Percentiles rank a stretch among this genome's conserved stretches.
Conservation (phyloP, 2,113 vertebrate genomes). For the Casuarius casuarius region DNA sequence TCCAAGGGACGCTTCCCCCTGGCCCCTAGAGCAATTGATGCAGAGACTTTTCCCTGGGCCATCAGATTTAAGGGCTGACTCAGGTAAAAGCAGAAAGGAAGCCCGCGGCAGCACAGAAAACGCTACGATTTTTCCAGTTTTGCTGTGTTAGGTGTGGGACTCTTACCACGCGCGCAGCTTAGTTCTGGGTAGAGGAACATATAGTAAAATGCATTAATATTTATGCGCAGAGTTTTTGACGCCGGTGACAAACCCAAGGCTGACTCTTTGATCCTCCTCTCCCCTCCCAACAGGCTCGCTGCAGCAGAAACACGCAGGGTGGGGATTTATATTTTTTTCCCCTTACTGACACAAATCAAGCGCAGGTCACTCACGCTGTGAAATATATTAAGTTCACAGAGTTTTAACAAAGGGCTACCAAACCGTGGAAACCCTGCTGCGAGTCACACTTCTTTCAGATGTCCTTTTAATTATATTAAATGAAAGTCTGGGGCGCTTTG, state of each 20-base stretch:
- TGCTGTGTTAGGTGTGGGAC: not conserved
- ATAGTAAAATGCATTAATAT: not conserved
- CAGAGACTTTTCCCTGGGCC: not conserved
- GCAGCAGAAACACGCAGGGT: slow-evolving; percentile 24
- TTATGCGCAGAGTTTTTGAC: not conserved
- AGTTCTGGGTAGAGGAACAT: not conserved
- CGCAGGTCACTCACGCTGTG: slow-evolving; percentile 76
- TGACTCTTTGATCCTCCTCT: slow-evolving; percentile 63
- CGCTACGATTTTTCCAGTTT: not conserved
- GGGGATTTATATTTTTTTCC: slow-evolving; percentile 64
- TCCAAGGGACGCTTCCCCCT: not conserved
- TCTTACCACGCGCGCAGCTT: not conserved
- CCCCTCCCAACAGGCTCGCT: slow-evolving; percentile 34
- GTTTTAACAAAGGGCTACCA: slow-evolving; percentile 77
- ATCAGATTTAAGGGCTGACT: not conserved
- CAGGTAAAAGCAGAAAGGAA: not conserved
- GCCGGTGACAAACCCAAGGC: slow-evolving; percentile 15
- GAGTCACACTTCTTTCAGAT: slow-evolving; percentile 76
- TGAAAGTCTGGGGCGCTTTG: slow-evolving; percentile 75
- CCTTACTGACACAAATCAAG: slow-evolving; percentile 74
- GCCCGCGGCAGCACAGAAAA: not conserved
- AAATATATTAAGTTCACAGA: slow-evolving; percentile 79
- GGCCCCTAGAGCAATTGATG: not conserved
- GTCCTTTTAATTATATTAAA: slow-evolving; percentile 80
- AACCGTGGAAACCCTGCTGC: slow-evolving; percentile 45